These are phyloP conservation scores for Cataglyphis albicans DNA, from an alignment of 2,888 invertebrate species.

Conservation along the genomic window DNA sequence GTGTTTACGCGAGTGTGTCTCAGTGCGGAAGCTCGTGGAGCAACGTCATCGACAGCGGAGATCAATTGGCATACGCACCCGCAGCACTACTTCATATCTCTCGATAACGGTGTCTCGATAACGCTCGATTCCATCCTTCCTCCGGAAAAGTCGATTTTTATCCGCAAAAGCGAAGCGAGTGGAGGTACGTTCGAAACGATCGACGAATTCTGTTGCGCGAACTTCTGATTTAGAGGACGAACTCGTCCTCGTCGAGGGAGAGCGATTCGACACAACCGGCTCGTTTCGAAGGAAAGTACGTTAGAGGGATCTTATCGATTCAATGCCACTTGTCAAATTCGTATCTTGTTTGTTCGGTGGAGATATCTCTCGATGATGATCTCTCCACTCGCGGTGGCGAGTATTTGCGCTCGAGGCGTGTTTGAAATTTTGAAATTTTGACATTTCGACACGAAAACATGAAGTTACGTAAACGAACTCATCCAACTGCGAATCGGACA, in stretches of 20 bases:
- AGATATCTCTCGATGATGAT: not conserved
- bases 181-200: conserved; percentile 31
- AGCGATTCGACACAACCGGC: not conserved
- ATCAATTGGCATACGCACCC: not conserved
- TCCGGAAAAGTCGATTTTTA: not conserved
- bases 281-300: not conserved
- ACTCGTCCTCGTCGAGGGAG: not conserved
- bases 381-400: not conserved
- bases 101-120: not conserved
- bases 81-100: not conserved
- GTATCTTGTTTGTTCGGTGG: conserved; percentile 14
- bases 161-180: not conserved
- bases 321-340: conserved; percentile 9
- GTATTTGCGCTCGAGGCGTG: not conserved
- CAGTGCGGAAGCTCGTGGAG: conserved; percentile 51
- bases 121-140: not conserved
- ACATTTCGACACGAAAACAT: not conserved
- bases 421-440: not conserved
- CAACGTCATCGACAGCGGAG: not conserved
- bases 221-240: not conserved
- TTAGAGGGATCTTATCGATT: not conserved
- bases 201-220: not conserved
- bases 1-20: conserved; percentile 61
- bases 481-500: not conserved
- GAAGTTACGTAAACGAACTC: not conserved